Evolutionary conservation across 2,113 vertebrate genomes (phyloP), one percentile per base, ranked within the genome.

Genomic region (Brachypteracias leptosomus): DNA sequence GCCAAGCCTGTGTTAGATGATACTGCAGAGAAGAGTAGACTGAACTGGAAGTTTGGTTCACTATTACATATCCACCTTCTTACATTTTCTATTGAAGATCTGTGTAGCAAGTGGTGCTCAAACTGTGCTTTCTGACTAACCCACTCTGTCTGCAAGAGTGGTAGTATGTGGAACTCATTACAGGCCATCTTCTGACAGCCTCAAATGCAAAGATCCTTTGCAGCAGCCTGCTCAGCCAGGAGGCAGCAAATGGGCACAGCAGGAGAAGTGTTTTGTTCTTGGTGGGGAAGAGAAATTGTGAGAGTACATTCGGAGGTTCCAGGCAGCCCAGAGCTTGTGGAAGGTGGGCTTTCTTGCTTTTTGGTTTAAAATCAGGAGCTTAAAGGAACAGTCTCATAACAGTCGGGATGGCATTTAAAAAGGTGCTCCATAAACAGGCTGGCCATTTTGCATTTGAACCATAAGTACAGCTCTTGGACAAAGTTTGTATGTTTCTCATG

Each of bases 161-260:
- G 52, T 73, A 63, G 57, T 87, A 33, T 2, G 16, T 1, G 0
- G 89, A 75, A 84, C 87, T 97, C 62, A 68, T 95, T 95, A 95
- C 81, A 82, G 59, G 61, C 75, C 4, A 1, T 87, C 95, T 94
- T 91, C 80, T 81, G 66, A 76, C 52, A 78, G 84, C 38, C 81
- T 73, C 36, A 35, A 73, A 65, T 65, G 87, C 91, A 91, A 72
- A 95, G 95, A 78, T 89, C 62, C 77, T 95, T 91, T 89, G 80
- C 94, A 72, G 84, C 47, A 78, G 86, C 68, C 93, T 20, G 24
- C 91, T 95, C 57, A 76, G 86, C 81, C 65, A 65, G 87, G 87
- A 93, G 77, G 74, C 77, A 94, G 93, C 87, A 94, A 96, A 96
- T 76, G 85, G 94, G 77, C 96, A 82, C 96, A 96, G 96, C 89